Evolutionary conservation across 2,113 vertebrate species (phyloP).

Genomic region (Nycticryphes semicollaris): DNA sequence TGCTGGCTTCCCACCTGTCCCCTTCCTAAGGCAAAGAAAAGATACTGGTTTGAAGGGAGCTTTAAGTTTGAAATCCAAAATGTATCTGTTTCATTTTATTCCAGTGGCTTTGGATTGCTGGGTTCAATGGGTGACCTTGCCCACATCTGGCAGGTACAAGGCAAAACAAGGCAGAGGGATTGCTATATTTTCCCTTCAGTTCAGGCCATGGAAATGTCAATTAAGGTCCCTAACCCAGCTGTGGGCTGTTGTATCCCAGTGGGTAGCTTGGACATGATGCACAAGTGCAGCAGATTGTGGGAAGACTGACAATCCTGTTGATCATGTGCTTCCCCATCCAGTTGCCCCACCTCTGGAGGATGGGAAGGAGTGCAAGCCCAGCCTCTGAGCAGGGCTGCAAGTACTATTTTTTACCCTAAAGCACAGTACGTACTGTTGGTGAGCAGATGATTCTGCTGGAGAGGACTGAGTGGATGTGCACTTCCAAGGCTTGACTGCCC

Average conservation of each 20-base stretch:
- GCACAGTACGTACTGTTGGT: constrained; percentile 82
- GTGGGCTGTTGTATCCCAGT: neutral
- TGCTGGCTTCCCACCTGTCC: neutral
- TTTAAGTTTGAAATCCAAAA: neutral
- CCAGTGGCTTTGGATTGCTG: neutral
- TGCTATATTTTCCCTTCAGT: neutral
- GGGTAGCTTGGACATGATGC: too few relatives aligned
- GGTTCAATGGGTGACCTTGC: neutral
- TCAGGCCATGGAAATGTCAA: neutral
- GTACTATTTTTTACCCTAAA: rapidly evolving
- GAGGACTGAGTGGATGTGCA: constrained; percentile 76
- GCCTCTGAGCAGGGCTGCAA: neutral
- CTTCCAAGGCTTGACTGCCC: constrained; percentile 75
- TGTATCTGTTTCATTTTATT: neutral
- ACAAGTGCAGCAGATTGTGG: neutral
- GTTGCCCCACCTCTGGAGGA: rapidly evolving
- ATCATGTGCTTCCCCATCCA: neutral
- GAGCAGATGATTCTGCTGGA: constrained; percentile 87
- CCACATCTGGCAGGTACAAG: neutral
- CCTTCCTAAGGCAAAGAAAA: neutral
- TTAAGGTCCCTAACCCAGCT: neutral
- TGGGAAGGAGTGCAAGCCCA: neutral
- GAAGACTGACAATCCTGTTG: neutral
- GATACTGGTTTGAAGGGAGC: neutral
- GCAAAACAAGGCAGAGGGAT: neutral